Conservation (phyloP, 64 coral and sea anemone genomes). For the Stichodactyla helianthus region DNA sequence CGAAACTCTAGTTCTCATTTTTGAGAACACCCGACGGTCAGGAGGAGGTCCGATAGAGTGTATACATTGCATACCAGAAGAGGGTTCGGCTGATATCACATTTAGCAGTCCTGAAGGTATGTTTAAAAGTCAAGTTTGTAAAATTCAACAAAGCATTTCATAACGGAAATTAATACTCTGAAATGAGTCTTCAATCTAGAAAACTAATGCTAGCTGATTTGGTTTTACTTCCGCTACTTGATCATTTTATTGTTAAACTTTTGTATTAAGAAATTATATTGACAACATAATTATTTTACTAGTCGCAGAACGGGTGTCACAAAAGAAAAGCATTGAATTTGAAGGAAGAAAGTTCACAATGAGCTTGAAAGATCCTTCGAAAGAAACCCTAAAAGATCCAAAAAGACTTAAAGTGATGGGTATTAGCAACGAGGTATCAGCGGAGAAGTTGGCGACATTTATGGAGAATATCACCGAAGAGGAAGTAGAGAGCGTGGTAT, state of each 20-base stretch:
- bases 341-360: not conserved
- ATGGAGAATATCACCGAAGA: constrained; percentile 28
- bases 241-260: too few species aligned
- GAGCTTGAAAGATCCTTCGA: not conserved
- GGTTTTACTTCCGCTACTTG: too few species aligned
- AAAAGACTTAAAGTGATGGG: constrained; percentile 27
- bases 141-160: too few species aligned
- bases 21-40: constrained; percentile 23
- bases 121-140: not conserved
- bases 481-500: constrained; percentile 21
- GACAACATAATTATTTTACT: not conserved
- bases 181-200: too few species aligned
- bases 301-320: constrained; percentile 20
- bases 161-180: too few species aligned
- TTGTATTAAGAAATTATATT: not conserved
- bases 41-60: constrained; percentile 4
- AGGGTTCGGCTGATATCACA: not conserved
- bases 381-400: constrained; percentile 40
- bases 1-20: not conserved
- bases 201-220: too few species aligned
- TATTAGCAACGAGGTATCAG: constrained; percentile 13
- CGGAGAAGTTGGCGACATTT: constrained; percentile 19
- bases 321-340: not conserved
- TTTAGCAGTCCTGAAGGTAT: not conserved
- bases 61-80: not conserved